Percentiles rank a stretch among this genome's conserved stretches.
Evolutionary conservation across 2,113 vertebrate genomes (phyloP).

Genomic region (Micronycteris hirsuta): DNA sequence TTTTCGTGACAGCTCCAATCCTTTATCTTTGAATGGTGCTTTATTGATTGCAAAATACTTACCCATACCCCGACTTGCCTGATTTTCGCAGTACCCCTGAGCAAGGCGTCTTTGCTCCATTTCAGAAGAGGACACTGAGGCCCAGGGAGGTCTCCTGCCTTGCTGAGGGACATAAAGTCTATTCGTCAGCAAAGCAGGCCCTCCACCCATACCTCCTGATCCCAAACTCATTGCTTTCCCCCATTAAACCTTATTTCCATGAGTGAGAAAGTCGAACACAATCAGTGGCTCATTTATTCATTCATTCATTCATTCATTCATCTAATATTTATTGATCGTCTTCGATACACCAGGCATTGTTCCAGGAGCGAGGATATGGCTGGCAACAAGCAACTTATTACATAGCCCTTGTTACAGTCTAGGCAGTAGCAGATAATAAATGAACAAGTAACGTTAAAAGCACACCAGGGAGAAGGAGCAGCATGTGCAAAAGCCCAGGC

Average conservation of each 20-base stretch:
- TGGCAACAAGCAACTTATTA: too few relatives aligned
- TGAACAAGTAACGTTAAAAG: neutral
- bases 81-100: neutral
- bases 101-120: neutral
- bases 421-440: neutral
- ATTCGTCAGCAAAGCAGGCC: neutral
- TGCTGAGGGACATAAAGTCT: neutral
- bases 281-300: neutral
- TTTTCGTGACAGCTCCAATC: neutral
- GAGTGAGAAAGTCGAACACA: neutral
- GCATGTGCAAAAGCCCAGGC: neutral
- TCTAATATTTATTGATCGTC: neutral
- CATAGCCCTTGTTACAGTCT: neutral
- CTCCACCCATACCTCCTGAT: neutral
- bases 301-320: neutral
- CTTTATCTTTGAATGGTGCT: conserved; percentile 2
- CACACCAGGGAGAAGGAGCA: neutral
- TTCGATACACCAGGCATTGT: neutral
- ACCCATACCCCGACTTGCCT: neutral
- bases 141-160: neutral
- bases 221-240: neutral
- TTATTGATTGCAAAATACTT: neutral
- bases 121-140: neutral
- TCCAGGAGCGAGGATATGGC: neutral
- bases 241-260: neutral